A percentile compares a stretch with the other conserved stretches of the same genome.
Conservation (phyloP, 2,797 vertebrate species). For the Channallabes apus region DNA sequence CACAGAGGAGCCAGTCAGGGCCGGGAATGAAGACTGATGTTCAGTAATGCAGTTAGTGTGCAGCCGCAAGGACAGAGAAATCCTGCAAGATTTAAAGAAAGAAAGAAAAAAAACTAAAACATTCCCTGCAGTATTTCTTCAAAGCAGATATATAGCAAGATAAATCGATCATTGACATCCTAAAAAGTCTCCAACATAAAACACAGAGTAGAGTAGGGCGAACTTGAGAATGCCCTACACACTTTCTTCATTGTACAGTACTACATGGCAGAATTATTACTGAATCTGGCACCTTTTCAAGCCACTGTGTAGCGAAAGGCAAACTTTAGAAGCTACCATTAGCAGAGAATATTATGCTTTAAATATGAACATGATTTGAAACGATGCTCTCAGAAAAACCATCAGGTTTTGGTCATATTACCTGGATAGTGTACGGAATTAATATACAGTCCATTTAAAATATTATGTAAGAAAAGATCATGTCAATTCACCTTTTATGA, state of each 20-base stretch:
- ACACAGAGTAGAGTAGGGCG: background rate
- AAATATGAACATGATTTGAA: background rate
- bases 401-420: background rate
- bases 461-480: too few relatives aligned
- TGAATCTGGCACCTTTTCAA: constrained; percentile 30
- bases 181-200: background rate
- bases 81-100: background rate
- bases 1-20: constrained; percentile 5
- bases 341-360: background rate
- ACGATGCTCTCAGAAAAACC: background rate
- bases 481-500: background rate
- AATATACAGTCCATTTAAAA: too few relatives aligned
- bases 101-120: background rate
- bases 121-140: background rate
- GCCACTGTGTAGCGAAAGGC: constrained; percentile 49
- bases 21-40: background rate
- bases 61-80: constrained; percentile 15
- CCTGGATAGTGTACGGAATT: background rate
- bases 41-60: background rate
- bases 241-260: constrained; percentile 9
- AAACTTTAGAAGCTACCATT: constrained; percentile 32
- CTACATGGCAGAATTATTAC: constrained; percentile 13
- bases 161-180: background rate
- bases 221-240: background rate
- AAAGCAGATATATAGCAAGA: background rate